These are phyloP conservation scores for Cyprinodon variegatus DNA, from an alignment of 2,113 vertebrate species.

Conservation along the genomic window DNA sequence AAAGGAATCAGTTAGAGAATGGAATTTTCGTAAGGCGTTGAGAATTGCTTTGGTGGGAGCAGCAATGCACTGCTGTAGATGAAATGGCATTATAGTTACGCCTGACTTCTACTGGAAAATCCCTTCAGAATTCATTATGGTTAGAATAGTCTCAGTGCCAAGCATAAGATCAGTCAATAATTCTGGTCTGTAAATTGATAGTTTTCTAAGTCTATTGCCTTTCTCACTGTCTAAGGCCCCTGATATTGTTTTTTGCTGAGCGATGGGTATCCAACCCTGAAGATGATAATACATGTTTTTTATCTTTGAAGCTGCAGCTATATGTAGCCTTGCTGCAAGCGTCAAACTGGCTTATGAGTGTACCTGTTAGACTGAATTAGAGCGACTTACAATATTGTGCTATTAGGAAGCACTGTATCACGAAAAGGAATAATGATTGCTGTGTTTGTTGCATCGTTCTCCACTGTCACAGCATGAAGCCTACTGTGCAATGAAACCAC, in stretches of 20 bases:
- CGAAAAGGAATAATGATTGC: conserved; percentile 63
- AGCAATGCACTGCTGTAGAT: conserved; percentile 52
- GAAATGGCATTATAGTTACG: conserved; percentile 49
- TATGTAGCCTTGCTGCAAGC: conserved; percentile 24
- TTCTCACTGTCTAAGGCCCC: conserved; percentile 38
- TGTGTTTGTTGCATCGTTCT: conserved; percentile 52
- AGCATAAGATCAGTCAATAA: conserved; percentile 57
- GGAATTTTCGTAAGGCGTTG: conserved; percentile 48
- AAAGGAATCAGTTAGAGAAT: conserved; percentile 52
- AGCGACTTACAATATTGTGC: conserved; percentile 27
- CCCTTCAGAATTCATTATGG: conserved; percentile 57
- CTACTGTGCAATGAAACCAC: conserved; percentile 46
- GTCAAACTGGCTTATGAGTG: conserved; percentile 35
- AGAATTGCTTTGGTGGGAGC: conserved; percentile 66
- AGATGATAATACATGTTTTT: conserved; percentile 64
- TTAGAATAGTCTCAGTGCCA: conserved; percentile 62
- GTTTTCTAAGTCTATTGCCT: conserved; percentile 45
- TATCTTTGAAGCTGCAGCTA: conserved; percentile 43
- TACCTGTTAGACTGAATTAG: conserved; percentile 62
- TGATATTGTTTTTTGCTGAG: conserved; percentile 54
- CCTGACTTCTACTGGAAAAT: conserved; percentile 67
- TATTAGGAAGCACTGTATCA: conserved; percentile 46
- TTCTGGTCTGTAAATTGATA: conserved; percentile 62
- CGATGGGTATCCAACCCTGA: conserved; percentile 44
- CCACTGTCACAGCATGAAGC: conserved; percentile 44